phyloP scores from a whole-genome alignment of 2,888 invertebrate genomes.

The Helobdella robusta region DNA sequence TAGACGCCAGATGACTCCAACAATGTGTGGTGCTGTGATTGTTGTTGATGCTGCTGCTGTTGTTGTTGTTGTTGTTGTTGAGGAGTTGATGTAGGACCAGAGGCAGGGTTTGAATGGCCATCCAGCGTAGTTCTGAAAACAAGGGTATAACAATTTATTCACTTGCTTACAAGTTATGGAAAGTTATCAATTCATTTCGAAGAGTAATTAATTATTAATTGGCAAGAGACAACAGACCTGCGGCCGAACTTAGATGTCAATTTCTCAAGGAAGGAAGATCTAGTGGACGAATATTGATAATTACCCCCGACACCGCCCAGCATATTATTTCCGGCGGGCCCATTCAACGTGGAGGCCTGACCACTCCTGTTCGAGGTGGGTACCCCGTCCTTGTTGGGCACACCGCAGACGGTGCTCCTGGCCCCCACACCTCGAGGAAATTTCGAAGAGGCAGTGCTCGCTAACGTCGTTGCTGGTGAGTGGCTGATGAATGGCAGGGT shows the following conservation, averaged over 20 bases:
- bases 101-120: background rate
- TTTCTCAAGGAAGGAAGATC: conserved; percentile 78
- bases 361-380: conserved; percentile 35
- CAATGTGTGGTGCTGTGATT: background rate
- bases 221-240: conserved; percentile 66
- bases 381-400: conserved; percentile 58
- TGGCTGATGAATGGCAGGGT: conserved; percentile 6
- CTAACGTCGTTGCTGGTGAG: background rate
- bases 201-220: too few species aligned
- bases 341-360: conserved; percentile 38
- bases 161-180: too few species aligned
- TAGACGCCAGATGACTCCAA: background rate
- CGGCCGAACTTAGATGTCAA: conserved; percentile 93
- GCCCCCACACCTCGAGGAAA: conserved; percentile 89
- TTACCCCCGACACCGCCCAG: conserved; percentile 53
- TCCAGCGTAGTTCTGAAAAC: conserved; percentile 8
- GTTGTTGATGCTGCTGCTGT: conserved; percentile 1
- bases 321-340: conserved; percentile 39
- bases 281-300: conserved; percentile 38
- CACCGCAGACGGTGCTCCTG: conserved; percentile 93
- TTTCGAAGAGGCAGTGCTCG: conserved; percentile 39
- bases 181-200: too few species aligned
- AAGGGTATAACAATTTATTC: too few species aligned
- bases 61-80: too few species aligned
- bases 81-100: too few species aligned